Evolutionary conservation across 2,113 vertebrate genomes (phyloP), one percentile per base, ranked within the genome.

Genomic region (Oceanodroma tethys): DNA sequence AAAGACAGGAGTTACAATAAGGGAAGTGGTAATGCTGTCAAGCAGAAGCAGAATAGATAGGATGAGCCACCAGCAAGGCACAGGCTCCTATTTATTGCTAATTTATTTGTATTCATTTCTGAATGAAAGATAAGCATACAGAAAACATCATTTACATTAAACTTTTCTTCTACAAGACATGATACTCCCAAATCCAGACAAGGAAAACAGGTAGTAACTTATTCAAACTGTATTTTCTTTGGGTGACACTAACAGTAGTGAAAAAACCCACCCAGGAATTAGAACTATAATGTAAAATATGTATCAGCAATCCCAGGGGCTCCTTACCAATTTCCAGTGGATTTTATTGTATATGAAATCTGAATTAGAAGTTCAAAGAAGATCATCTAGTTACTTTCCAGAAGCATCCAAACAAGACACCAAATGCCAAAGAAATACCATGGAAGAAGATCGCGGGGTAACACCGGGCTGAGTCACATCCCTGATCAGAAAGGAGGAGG

Each of bases 111-210:
- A 40, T 48, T 63, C 27, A 34, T 80, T 80, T 53, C 56, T 48
- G n/a, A 88, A 90, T 72, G 75, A 91, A 75, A 96, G 90, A 88
- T 94, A 96, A 96, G 66, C 48, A 63, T 26, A 50, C 10, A 76
- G 90, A 75, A 96, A 95, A 82, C 38, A 70, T 11, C 20, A 80
- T 58, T 94, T 91, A 85, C 62, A 60, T 38, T 79, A 80, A 85
- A 80, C 10, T 74, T 84, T 26, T 67, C 66, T 81, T 79, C 78
- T 68, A 7, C 26, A 27, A 42, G 48, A 70, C n/a, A 38, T 11
- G 45, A 76, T 53, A 76, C 53, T 76, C 15, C 42, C 84, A 93
- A 91, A 88, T 59, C 40, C 45, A 26, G 74, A 75, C 62, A 85
- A 82, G 48, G 0, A 10, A 65, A 91, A 38, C 40, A 76, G 62